phyloP scores from a whole-genome alignment of 2,888 invertebrate species.

The Darwinula stevensoni region DNA sequence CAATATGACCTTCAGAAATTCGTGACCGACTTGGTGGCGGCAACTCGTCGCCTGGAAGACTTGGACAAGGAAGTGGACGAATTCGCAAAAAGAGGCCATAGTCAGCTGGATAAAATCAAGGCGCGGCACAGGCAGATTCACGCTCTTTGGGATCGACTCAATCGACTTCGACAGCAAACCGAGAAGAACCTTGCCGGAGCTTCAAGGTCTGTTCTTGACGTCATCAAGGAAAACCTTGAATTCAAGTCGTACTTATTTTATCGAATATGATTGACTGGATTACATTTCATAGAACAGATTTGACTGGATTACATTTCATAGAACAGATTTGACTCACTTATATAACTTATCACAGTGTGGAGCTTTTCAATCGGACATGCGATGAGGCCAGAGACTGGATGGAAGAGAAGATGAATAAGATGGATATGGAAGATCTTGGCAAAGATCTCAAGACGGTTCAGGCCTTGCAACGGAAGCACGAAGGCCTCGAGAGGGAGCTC shows the following conservation, averaged over 20 bases:
- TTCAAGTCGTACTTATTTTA: not conserved
- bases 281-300: too few relatives aligned
- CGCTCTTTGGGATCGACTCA: slow-evolving; percentile 58
- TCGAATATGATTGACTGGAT: too few relatives aligned
- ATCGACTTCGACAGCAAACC: slow-evolving; percentile 55
- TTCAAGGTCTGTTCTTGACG: too few relatives aligned
- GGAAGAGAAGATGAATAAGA: slow-evolving; percentile 70
- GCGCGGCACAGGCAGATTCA: slow-evolving; percentile 51
- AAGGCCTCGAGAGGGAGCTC: slow-evolving; percentile 71
- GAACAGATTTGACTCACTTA: slow-evolving; percentile 8
- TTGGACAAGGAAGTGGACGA: slow-evolving; percentile 63
- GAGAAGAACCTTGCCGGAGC: slow-evolving; percentile 76
- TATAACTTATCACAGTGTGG: slow-evolving; percentile 59
- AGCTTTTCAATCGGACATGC: slow-evolving; percentile 78
- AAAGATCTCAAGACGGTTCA: slow-evolving; percentile 69
- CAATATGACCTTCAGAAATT: too few relatives aligned
- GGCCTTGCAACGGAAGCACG: slow-evolving; percentile 65
- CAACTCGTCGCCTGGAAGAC: slow-evolving; percentile 60
- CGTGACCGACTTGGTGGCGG: slow-evolving; percentile 77
- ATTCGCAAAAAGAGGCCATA: slow-evolving; percentile 52
- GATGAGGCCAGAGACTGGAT: slow-evolving; percentile 95
- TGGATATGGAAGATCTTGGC: slow-evolving; percentile 32
- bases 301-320: slow-evolving; percentile 6
- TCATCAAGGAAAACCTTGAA: not conserved
- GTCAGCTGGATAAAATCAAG: slow-evolving; percentile 47